Evolutionary conservation across 2,888 invertebrate genomes (phyloP).

Genomic region (Galerucella pusilla): DNA sequence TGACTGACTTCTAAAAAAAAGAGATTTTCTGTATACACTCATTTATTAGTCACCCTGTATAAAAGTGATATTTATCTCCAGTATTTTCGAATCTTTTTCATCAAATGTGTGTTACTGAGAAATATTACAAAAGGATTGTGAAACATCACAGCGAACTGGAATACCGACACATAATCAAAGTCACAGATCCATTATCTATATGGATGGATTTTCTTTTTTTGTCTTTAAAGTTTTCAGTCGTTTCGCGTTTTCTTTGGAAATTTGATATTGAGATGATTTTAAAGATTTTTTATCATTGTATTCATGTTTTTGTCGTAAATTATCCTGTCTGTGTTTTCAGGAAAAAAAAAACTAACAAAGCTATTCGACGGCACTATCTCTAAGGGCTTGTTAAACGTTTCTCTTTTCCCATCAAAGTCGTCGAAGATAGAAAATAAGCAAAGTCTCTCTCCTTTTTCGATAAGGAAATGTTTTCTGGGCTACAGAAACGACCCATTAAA

Average conservation of each 20-base stretch:
- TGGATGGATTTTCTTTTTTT: neutral
- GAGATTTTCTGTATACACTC: too few relatives aligned
- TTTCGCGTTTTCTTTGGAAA: neutral
- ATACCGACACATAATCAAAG: neutral
- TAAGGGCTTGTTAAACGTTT: constrained; percentile 10
- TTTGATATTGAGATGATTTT: neutral
- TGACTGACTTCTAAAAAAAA: too few relatives aligned
- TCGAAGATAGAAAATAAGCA: constrained; percentile 2
- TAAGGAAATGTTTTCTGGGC: constrained; percentile 24
- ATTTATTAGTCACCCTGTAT: too few relatives aligned
- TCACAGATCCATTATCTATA: neutral
- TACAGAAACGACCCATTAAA: constrained; percentile 22
- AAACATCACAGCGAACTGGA: neutral
- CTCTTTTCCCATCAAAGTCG: constrained; percentile 6
- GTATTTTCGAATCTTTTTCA: neutral
- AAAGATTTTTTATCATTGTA: neutral
- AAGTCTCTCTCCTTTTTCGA: constrained; percentile 9
- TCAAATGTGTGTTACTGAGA: neutral
- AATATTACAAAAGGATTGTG: constrained; percentile 2
- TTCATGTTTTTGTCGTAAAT: neutral
- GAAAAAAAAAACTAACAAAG: neutral
- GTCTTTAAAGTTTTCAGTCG: neutral
- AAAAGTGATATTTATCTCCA: too few relatives aligned
- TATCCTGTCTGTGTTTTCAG: neutral
- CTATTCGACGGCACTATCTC: neutral